A percentile compares a stretch with the other conserved stretches of the same genome.
Conservation (phyloP, 2,888 invertebrate species). For the Mythimna pallens region DNA sequence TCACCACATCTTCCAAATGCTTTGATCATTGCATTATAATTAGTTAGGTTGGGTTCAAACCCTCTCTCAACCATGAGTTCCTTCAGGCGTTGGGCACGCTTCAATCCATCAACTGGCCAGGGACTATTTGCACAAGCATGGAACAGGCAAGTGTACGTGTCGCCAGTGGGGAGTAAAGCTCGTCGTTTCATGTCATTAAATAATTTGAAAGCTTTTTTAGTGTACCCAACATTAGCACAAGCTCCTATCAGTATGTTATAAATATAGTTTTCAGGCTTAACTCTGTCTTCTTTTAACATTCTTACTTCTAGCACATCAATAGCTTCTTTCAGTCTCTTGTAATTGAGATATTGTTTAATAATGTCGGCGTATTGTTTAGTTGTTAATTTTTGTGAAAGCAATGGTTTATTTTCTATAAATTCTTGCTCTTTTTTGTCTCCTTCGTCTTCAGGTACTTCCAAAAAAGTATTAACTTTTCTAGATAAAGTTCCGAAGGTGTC, state of each 20-base stretch:
- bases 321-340: conserved; percentile 94
- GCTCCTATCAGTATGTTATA: conserved; percentile 96
- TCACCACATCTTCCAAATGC: conserved; percentile 97
- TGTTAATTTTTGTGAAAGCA: conserved; percentile 88
- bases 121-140: conserved; percentile 97
- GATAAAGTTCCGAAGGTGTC: conserved; percentile 91
- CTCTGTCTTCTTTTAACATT: conserved; percentile 94
- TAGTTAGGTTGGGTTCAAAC: conserved; percentile 93
- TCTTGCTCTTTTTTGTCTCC: conserved; percentile 92
- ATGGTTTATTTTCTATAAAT: conserved; percentile 87
- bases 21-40: conserved; percentile 97
- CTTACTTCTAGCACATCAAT: conserved; percentile 94
- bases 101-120: conserved; percentile 92
- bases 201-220: conserved; percentile 96
- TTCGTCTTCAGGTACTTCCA: conserved; percentile 83
- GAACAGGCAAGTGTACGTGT: conserved; percentile 96
- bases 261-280: conserved; percentile 94
- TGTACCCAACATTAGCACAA: conserved; percentile 95
- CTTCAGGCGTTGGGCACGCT: conserved; percentile 92
- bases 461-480: conserved; percentile 64
- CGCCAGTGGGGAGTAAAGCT: conserved; percentile 92
- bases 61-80: conserved; percentile 93
- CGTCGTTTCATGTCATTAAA: conserved; percentile 96
- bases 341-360: conserved; percentile 92
- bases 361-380: conserved; percentile 93